Evolutionary conservation across 1,140 invertebrate genomes (phyloP), one percentile per base, ranked within the genome.

Genomic region (Ooceraea biroi): DNA sequence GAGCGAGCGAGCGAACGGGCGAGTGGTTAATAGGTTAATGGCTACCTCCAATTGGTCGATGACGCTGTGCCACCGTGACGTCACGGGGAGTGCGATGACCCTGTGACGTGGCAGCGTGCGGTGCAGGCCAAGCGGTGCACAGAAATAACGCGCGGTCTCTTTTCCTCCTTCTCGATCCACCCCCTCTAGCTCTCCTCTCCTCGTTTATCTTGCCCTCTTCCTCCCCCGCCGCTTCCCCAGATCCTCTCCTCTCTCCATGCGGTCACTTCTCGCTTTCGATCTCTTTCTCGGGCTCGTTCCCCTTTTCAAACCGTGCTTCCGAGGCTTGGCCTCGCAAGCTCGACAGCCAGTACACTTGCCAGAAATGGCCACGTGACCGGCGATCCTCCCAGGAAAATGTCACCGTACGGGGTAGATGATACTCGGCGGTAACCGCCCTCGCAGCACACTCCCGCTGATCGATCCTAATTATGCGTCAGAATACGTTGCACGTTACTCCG

Each of bases 41-140:
- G 90, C 90, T 92, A 86, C 88, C 85, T 92, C 91, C 90, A 91
- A 94, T 93, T 93, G 92, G 93, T 94, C 93, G 93, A 94, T 94
- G 93, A 93, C 92, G 93, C 88, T 92, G 85, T 90, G 87, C 89
- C 90, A 85, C 84, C 87, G 90, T 94, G 92, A 94, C 93, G 93
- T 94, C 92, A 94, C 87, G 73, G 65, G 57, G 88, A 93, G 93
- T 93, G 91, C 93, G 93, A 92, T 93, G 93, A 92, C 89, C 90
- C 85, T 87, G 89, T 94, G 92, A 94, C 93, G 93, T 93, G 91
- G 88, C 58, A 84, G 82, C 85, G 85, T 80, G 85, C 85, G 83
- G 87, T 86, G 82, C 86, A 89, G 88, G 90, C 87, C 87, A 83
- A 87, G 78, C 83, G 68, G 69, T 85, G 90, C 85, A 91, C 90